Percentiles rank a stretch among this genome's conserved stretches.
Evolutionary conservation across 2,797 vertebrate species (phyloP).

Genomic region (Cossypha niveicapilla): DNA sequence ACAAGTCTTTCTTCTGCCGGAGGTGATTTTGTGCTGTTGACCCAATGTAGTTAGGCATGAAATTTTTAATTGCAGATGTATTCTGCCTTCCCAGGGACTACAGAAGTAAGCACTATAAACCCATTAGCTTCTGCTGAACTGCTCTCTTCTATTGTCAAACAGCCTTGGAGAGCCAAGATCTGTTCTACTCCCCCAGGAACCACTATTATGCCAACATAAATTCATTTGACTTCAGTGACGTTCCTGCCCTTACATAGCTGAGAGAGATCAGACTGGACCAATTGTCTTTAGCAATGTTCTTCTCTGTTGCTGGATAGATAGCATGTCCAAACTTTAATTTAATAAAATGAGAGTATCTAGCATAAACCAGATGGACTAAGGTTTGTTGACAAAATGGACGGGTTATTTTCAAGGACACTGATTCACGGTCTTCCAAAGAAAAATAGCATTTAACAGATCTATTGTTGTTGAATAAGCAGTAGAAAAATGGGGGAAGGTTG

Average conservation of each 20-base stretch:
- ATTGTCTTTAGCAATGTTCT: conserved; percentile 18
- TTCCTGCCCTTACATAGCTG: background rate
- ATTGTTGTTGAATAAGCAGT: background rate
- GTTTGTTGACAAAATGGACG: background rate
- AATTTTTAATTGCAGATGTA: background rate
- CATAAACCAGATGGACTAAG: background rate
- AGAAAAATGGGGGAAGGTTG: background rate
- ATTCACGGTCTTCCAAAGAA: background rate
- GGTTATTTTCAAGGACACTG: conserved; percentile 26
- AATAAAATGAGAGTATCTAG: background rate
- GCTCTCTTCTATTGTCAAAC: background rate
- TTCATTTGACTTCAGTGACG: background rate
- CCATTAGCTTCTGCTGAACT: background rate
- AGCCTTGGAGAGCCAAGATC: background rate
- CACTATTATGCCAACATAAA: background rate
- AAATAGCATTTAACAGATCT: background rate
- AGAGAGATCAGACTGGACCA: background rate
- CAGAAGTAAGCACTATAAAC: background rate
- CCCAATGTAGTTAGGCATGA: background rate
- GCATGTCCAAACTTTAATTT: conserved; percentile 4
- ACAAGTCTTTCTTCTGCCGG: background rate
- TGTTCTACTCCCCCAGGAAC: background rate
- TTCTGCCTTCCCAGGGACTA: background rate
- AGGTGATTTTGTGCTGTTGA: background rate
- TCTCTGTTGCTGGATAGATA: background rate